Conservation (phyloP, 2,888 invertebrate genomes). For the Lasioglossum figueresi region DNA sequence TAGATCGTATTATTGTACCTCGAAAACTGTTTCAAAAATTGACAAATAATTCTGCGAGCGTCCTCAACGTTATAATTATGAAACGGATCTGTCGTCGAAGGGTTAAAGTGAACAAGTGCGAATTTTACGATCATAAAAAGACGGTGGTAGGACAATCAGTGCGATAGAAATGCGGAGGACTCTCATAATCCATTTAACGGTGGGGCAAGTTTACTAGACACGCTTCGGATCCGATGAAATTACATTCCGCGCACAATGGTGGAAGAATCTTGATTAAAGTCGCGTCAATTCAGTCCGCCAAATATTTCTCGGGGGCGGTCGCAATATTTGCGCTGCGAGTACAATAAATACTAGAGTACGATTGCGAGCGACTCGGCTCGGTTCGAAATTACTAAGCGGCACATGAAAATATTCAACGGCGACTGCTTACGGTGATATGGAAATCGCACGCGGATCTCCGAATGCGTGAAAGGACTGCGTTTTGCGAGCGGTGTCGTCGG, state of each 20-base stretch:
- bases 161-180: neutral
- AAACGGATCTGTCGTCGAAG: no score
- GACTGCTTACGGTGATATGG: constrained; percentile 47
- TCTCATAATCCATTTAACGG: neutral
- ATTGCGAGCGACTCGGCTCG: constrained; percentile 10
- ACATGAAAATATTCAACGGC: constrained; percentile 51
- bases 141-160: neutral
- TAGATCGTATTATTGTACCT: no score
- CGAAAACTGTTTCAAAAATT: no score
- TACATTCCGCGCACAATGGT: neutral
- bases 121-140: neutral
- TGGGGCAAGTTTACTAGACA: neutral
- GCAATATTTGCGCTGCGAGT: neutral
- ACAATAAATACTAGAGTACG: neutral
- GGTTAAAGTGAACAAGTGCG: neutral
- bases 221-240: neutral
- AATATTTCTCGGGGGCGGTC: neutral
- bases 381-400: constrained; percentile 42
- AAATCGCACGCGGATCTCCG: constrained; percentile 48
- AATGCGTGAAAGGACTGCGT: constrained; percentile 25
- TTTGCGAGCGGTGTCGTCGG: constrained; percentile 28
- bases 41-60: no score
- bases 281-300: neutral
- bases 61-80: no score
- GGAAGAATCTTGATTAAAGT: constrained; percentile 6